Conservation (phyloP, 2,888 invertebrate species). For the Plusia festucae region DNA sequence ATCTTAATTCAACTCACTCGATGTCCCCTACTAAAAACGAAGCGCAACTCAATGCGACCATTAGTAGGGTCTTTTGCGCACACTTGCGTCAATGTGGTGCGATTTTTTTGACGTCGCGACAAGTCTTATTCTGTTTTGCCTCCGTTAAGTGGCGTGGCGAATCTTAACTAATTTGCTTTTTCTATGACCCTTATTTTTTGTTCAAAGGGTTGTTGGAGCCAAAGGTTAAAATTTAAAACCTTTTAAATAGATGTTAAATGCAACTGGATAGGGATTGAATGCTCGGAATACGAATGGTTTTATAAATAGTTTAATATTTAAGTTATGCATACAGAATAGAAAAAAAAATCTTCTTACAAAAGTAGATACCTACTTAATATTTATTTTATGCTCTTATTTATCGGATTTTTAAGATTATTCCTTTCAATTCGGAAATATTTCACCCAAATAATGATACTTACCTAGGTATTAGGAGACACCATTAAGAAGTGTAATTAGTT, state of each 20-base stretch:
- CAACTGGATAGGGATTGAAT: conserved; percentile 1
- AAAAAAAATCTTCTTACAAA: too few species aligned
- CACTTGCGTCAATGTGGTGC: conserved; percentile 73
- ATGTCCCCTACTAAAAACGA: not conserved
- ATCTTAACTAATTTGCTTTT: conserved; percentile 83
- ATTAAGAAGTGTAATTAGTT: too few species aligned
- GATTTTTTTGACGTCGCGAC: conserved; percentile 85
- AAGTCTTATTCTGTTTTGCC: conserved; percentile 82
- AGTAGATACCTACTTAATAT: too few species aligned
- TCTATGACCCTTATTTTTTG: conserved; percentile 68
- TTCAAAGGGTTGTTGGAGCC: conserved; percentile 72
- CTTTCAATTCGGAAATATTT: too few species aligned
- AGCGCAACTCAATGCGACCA: not conserved
- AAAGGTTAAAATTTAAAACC: conserved; percentile 64
- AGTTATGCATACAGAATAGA: too few species aligned
- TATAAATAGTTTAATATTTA: too few species aligned
- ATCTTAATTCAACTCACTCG: not conserved
- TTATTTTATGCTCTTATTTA: too few species aligned
- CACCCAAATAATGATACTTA: too few species aligned
- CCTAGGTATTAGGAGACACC: too few species aligned
- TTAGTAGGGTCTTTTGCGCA: conserved; percentile 32
- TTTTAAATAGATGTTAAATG: conserved; percentile 46
- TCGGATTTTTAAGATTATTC: too few species aligned
- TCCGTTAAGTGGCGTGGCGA: conserved; percentile 85
- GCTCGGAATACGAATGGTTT: conserved; percentile 1